Conservation (phyloP, 2,888 invertebrate species). For the Tenodera sinensis region DNA sequence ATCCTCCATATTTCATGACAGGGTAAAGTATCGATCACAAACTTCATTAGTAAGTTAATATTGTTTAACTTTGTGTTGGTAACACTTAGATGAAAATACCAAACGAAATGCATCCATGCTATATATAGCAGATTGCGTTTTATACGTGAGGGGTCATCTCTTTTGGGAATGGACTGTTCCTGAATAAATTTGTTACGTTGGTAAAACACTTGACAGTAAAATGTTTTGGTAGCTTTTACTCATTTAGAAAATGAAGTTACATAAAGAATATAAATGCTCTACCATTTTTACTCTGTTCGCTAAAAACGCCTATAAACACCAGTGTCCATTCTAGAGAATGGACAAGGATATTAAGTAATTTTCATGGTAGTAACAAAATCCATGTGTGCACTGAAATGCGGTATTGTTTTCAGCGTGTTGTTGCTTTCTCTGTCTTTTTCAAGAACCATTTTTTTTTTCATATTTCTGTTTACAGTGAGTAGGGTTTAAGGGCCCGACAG, state of each 20-base stretch:
- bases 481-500: too few relatives aligned
- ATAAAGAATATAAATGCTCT: not conserved
- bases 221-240: not conserved
- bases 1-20: not conserved
- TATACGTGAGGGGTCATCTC: not conserved
- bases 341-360: too few relatives aligned
- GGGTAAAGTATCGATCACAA: not conserved
- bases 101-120: not conserved
- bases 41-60: not conserved
- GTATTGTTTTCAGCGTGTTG: too few relatives aligned
- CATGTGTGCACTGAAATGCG: too few relatives aligned
- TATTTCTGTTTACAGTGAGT: too few relatives aligned
- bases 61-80: not conserved
- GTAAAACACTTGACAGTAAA: not conserved
- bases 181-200: not conserved
- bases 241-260: not conserved
- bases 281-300: too few relatives aligned
- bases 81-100: not conserved
- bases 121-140: not conserved
- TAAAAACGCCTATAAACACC: too few relatives aligned
- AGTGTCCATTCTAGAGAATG: too few relatives aligned
- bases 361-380: too few relatives aligned
- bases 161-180: not conserved
- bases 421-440: too few relatives aligned
- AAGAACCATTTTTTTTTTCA: too few relatives aligned